Base-by-base conservation (phyloP, 2,797 vertebrate genomes). In the Sebastes paucispinis region DNA sequence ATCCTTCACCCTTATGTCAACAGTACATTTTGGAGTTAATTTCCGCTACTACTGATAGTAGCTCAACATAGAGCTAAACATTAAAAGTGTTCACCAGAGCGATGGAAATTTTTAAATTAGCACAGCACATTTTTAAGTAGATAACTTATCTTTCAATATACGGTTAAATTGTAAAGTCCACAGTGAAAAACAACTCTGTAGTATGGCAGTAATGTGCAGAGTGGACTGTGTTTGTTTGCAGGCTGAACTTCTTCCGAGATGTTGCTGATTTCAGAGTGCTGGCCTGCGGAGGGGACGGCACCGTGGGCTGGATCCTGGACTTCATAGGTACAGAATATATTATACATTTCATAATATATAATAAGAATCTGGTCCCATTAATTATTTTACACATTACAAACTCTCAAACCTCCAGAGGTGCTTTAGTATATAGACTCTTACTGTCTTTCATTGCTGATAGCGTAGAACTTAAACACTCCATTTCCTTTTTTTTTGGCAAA, bases 301-400 rank as follows among this genome's bases (percentile, higher is more conserved):
- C 97, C 1, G 97, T 98, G 55, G 98, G 97, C 75, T 98, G 98
- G 98, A 98, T 99, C 94, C 95, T 99, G 89, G 98, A 99, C 92
- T 98, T 97, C 90, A 98, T 98, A 87, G 97, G 98, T 85, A 90
- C 70, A 34, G 5, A 50, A 29, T 1, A 14, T 9, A 13, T n/a
- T 55, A 7, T 27, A 55, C 55, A 24, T 64, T 43, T 78, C 4
- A 52, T 3, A 4, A 39, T 9, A 16, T 55, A 59, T 79, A 36
- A 12, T 20, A 54, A 75, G 13, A 73, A 52, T 65, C 31, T 72
- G 10, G 20, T 57, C 16, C 25, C 3, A 36, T 62, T 43, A 16
- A 8, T 60, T 36, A 67, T 67, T 20, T 55, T 20, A 9, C 27
- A 29, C 52, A 62, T 52, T 29, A 55, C 60, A 58, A 54, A 36